phyloP scores from a whole-genome alignment of 2,797 vertebrate species.

The Benthosema pterotum region DNA sequence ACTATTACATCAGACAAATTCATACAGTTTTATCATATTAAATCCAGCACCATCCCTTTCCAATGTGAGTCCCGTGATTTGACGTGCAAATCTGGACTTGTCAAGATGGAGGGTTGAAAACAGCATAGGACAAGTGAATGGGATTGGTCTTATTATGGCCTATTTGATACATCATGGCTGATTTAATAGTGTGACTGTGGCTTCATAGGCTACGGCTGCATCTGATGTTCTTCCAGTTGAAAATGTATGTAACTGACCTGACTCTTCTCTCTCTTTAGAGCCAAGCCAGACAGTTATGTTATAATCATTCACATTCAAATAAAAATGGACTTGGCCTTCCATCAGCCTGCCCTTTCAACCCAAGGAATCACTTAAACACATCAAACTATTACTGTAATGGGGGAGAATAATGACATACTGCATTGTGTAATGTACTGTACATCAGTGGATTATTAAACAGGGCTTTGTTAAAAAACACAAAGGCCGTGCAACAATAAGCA shows the following conservation, averaged over 20 bases:
- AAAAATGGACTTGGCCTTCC: background rate
- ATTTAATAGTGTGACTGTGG: too few species aligned
- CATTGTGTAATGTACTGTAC: constrained; percentile 18
- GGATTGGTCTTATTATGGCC: too few species aligned
- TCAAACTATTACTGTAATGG: constrained; percentile 12
- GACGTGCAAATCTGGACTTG: too few species aligned
- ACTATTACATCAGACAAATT: too few species aligned
- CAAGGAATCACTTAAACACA: constrained; percentile 18
- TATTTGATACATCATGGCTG: too few species aligned
- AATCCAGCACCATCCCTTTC: too few species aligned
- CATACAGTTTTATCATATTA: too few species aligned
- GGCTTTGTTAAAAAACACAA: constrained; percentile 39
- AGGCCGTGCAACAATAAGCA: constrained; percentile 14
- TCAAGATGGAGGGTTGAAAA: too few species aligned
- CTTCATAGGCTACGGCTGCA: too few species aligned
- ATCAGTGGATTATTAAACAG: constrained; percentile 27
- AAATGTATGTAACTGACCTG: constrained; percentile 1
- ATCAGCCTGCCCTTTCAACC: background rate
- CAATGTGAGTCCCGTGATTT: too few species aligned
- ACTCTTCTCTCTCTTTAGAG: background rate
- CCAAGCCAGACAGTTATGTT: constrained; percentile 12
- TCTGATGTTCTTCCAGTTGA: too few species aligned
- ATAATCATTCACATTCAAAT: constrained; percentile 4
- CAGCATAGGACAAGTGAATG: too few species aligned
- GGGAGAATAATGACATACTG: constrained; percentile 10